Conservation (phyloP, 2,888 invertebrate species). For the Rosalia funebris region DNA sequence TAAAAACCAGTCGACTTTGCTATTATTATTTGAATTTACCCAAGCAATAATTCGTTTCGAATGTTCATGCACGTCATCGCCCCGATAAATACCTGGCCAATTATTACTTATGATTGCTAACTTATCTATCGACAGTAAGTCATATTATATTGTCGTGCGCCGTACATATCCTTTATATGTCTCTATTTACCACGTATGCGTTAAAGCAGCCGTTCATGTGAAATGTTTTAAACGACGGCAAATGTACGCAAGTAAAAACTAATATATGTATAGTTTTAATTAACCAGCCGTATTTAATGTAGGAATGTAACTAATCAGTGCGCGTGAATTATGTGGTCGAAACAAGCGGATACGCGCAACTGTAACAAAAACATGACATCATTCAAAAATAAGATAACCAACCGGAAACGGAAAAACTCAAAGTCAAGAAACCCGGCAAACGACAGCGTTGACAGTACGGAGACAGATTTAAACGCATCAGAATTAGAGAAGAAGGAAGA, state of each 20-base stretch:
- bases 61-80: constrained; percentile 35
- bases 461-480: constrained; percentile 35
- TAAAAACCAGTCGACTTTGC: constrained; percentile 35
- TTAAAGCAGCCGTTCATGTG: background rate
- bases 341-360: constrained; percentile 59
- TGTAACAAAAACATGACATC: constrained; percentile 60
- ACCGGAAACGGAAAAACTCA: constrained; percentile 61
- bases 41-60: constrained; percentile 13
- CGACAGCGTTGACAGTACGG: constrained; percentile 37
- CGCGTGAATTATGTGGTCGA: constrained; percentile 59
- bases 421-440: constrained; percentile 46
- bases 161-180: constrained; percentile 5
- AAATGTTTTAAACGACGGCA: constrained; percentile 5
- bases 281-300: too few species aligned
- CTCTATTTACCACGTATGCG: constrained; percentile 1
- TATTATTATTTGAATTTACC: constrained; percentile 28
- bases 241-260: constrained; percentile 29
- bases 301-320: constrained; percentile 27
- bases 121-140: constrained; percentile 31
- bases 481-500: constrained; percentile 40
- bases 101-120: constrained; percentile 37
- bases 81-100: constrained; percentile 28
- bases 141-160: constrained; percentile 21
- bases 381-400: constrained; percentile 62
- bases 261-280: too few species aligned